Evolutionary conservation across 1,140 invertebrate species (phyloP).

Genomic region (Wiebesia pumilae): DNA sequence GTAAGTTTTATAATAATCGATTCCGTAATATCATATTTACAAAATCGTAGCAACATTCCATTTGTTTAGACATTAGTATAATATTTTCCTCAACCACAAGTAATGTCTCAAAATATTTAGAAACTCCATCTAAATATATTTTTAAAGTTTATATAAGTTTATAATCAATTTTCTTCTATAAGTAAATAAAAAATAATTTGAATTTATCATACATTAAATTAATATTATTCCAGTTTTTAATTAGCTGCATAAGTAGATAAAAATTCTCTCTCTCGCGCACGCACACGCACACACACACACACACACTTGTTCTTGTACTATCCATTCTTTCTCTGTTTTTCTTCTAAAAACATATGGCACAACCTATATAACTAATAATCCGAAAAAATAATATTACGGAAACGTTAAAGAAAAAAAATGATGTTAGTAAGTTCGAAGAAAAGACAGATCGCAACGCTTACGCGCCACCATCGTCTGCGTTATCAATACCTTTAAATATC

Average conservation of each 20-base stretch:
- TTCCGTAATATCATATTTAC: not conserved
- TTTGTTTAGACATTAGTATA: not conserved
- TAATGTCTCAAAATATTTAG: not conserved
- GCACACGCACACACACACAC: too few relatives aligned
- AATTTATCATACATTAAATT: not conserved
- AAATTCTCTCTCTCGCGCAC: not conserved
- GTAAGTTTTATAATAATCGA: not conserved
- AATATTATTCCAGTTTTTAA: not conserved
- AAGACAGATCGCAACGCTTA: not conserved
- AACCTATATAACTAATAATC: not conserved
- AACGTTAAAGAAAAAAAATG: not conserved
- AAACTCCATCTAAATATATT: too few relatives aligned
- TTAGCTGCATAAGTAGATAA: not conserved
- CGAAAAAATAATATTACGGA: not conserved
- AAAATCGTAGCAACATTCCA: not conserved
- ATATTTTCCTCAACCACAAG: not conserved
- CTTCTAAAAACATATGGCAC: not conserved
- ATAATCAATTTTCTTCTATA: too few relatives aligned
- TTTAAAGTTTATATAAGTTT: too few relatives aligned
- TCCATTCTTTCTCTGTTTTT: not conserved
- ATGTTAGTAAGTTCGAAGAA: not conserved
- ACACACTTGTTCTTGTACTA: too few relatives aligned
- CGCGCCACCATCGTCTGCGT: not conserved
- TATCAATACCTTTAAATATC: constrained; percentile 8
- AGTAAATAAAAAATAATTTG: not conserved